Base-by-base conservation (phyloP, 2,797 vertebrate genomes). In the Urocyon cinereoargenteus region DNA sequence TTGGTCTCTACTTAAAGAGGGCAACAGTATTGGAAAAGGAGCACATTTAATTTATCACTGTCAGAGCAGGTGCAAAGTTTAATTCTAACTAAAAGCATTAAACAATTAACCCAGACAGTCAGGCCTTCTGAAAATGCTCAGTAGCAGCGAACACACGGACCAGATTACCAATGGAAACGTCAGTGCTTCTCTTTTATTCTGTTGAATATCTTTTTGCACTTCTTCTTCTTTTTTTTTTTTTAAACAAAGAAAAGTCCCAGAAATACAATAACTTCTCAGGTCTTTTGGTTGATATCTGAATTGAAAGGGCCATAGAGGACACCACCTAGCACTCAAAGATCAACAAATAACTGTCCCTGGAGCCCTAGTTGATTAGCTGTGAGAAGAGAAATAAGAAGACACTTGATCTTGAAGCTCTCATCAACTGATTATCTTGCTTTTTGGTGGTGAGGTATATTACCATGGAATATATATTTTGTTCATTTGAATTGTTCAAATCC, bases 81-180 rank as follows among this genome's bases (percentile, higher is more conserved):
- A 99, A 99, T 99, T 99, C 99, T 99, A 99, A 99, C 99, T 99
- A 99, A 98, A 98, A 99, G 99, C 99, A 99, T 99, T 99, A 99
- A 99, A 99, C 99, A 99, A 99, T 99, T 99, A 99, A 99, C 99
- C 98, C 98, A 98, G 98, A 98, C 98, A 98, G 98, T 98, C 98
- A 98, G 98, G 98, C 99, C 99, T 99, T 98, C 95, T 98, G 98
- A 98, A 98, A 99, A 99, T 59, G 98, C 98, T 99, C 98, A 98
- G 98, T 97, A 99, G 98, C 98, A 98, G 98, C 98, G 98, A 99
- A 98, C 99, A 99, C 99, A 99, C 95, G 98, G 98, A 99, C 97
- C 98, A 98, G 98, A 98, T 99, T 98, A 98, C 99, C 98, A 98
- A 98, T 96, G 96, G 98, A 98, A 98, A 98, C 96, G 86, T 98